phyloP scores from a whole-genome alignment of 1,140 invertebrate species.

The Cardiocondyla obscurior region DNA sequence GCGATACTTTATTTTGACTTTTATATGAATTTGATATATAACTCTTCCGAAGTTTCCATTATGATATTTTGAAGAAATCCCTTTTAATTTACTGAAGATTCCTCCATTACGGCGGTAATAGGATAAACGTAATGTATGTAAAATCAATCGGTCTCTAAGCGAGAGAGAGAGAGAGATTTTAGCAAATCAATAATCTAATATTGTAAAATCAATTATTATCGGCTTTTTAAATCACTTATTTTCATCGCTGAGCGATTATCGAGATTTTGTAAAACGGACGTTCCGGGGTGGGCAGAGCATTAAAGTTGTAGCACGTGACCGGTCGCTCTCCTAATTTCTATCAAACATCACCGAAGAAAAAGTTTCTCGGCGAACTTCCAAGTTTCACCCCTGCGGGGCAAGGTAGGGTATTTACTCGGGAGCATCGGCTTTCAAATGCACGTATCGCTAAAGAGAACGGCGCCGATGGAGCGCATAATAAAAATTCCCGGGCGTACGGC shows the following conservation, averaged over 20 bases:
- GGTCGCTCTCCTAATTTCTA: conserved; percentile 43
- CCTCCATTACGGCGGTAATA: not conserved
- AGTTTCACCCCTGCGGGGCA: not conserved
- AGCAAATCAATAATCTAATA: not conserved
- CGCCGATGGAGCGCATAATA: conserved; percentile 44
- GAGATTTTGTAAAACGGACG: conserved; percentile 11
- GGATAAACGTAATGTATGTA: not conserved
- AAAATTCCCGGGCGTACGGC: conserved; percentile 21
- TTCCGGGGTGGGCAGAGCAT: not conserved
- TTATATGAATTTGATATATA: not conserved
- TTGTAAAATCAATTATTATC: not conserved
- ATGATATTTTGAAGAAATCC: not conserved
- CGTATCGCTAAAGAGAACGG: conserved; percentile 38
- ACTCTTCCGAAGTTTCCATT: not conserved
- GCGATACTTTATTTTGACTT: not conserved
- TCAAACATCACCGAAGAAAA: conserved; percentile 33
- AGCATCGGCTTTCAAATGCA: conserved; percentile 42
- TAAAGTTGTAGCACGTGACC: conserved; percentile 28
- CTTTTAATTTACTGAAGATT: not conserved
- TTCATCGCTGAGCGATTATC: conserved; percentile 11
- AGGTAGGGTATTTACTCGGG: conserved; percentile 19
- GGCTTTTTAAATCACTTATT: conserved; percentile 5
- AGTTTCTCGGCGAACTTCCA: conserved; percentile 31
- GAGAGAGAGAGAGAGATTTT: not conserved
- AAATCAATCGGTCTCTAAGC: not conserved